phyloP scores from a whole-genome alignment of 1,140 invertebrate species.

The Ceratina australensis region DNA sequence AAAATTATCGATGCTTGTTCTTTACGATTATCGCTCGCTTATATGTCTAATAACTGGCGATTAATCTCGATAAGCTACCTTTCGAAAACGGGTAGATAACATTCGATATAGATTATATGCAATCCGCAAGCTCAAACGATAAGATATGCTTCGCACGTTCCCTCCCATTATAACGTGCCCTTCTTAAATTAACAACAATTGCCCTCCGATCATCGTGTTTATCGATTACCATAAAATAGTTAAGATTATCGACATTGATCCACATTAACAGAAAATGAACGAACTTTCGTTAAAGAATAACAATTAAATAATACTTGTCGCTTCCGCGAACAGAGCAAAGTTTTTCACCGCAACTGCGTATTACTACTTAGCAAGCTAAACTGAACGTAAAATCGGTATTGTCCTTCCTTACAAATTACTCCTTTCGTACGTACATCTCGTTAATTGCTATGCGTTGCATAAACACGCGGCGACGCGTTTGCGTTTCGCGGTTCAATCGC shows the following conservation, averaged over 20 bases:
- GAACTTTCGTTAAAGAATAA: not conserved
- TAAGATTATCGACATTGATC: not conserved
- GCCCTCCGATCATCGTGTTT: conserved; percentile 47
- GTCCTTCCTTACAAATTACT: conserved; percentile 66
- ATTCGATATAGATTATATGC: conserved; percentile 56
- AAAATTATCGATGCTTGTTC: conserved; percentile 24
- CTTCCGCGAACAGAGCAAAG: conserved; percentile 39
- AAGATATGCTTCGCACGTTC: conserved; percentile 56
- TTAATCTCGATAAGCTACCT: conserved; percentile 45
- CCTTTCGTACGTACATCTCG: conserved; percentile 46
- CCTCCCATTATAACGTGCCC: conserved; percentile 24
- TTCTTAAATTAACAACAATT: conserved; percentile 48
- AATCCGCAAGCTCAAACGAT: conserved; percentile 68
- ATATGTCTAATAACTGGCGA: conserved; percentile 33
- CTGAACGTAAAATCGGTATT: conserved; percentile 70
- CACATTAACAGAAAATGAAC: not conserved
- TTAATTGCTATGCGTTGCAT: conserved; percentile 33
- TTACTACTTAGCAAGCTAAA: conserved; percentile 63
- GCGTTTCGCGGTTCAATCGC: conserved; percentile 3
- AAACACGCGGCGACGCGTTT: conserved; percentile 24
- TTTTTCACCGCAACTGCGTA: conserved; percentile 51
- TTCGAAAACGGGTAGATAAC: conserved; percentile 65
- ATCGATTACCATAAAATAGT: conserved; percentile 1
- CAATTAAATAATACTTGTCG: not conserved
- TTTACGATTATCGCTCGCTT: conserved; percentile 8